phyloP scores from a whole-genome alignment of 2,113 vertebrate genomes.

The Pomatorhinus ruficollis region DNA sequence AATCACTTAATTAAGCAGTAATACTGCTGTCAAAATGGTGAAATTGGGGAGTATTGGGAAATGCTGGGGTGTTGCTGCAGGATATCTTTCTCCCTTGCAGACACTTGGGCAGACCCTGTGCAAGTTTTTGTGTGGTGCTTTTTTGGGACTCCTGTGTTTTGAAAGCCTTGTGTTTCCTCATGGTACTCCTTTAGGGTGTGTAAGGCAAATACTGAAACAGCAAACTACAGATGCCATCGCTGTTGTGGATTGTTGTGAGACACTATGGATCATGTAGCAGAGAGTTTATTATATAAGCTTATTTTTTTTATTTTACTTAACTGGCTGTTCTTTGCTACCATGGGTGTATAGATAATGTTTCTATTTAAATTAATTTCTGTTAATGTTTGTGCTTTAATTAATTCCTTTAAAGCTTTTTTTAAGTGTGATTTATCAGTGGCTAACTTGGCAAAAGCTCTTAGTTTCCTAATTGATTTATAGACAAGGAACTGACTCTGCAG shows the following conservation, averaged over 20 bases:
- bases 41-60: background rate
- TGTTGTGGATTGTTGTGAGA: background rate
- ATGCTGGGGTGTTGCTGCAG: background rate
- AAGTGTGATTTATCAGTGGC: conserved; percentile 40
- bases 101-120: background rate
- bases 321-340: background rate
- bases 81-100: background rate
- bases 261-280: background rate
- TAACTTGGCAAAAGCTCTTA: conserved; percentile 36
- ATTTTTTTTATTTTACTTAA: background rate
- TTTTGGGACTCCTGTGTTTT: background rate
- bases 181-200: background rate
- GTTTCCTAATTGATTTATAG: conserved; percentile 35
- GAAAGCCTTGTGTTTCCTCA: background rate
- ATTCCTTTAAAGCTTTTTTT: background rate
- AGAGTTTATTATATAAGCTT: background rate
- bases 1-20: background rate
- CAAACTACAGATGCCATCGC: background rate
- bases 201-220: background rate
- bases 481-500: conserved; percentile 34
- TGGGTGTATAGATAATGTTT: background rate
- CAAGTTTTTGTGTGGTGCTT: background rate
- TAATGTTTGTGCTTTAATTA: background rate
- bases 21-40: background rate
- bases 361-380: background rate